Base-by-base conservation (phyloP, 2,113 vertebrate genomes). In the Formicarius rufipectus region DNA sequence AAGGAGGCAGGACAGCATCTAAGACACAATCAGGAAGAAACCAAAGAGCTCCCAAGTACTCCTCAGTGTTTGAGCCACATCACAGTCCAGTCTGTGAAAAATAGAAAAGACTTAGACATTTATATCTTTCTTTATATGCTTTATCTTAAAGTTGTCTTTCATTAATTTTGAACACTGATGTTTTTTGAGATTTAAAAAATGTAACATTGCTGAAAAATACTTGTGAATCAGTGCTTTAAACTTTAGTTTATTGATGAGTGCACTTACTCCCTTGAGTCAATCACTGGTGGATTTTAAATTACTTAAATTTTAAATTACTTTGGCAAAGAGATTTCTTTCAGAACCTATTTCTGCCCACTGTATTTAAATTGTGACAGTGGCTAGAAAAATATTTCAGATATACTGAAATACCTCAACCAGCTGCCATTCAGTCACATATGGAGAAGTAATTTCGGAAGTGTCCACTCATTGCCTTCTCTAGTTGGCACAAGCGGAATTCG, bases 11-110 rank as follows among this genome's bases (percentile, higher is more conserved):
- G 52, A 58, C 31, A 44, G 25, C 19, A 39, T 25, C 27, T 59
- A 42, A 33, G 53, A 12, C 20, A 37, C 7, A 66, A 19, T 27
- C 27, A 52, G 45, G 19, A 85, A 19, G 31, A 83, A 50, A 59
- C 18, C 17, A 20, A 76, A 67, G 15, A 27, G 58, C 31, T 82
- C 37, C 30, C 33, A 59, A 18, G 33, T 60, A 47, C 25, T 55
- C 12, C 5, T 27, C 0, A 0, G 16, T 78, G 13, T 53, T 74
- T 45, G 10, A 45, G 4, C 18, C 5, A 1, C 40, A 33, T 71
- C 40, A 12, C 35, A 50, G 50, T 39, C 49, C 59, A 0, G 0
- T 23, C 55, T 80, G 6, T 69, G 73, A 83, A 40, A 82, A 83
- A 7, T 7, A 21, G 50, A 62, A 73, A 69, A 39, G 5, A 10